phyloP scores from a whole-genome alignment of 2,888 invertebrate species.

The Kuschelorhynchus macadamiae region DNA sequence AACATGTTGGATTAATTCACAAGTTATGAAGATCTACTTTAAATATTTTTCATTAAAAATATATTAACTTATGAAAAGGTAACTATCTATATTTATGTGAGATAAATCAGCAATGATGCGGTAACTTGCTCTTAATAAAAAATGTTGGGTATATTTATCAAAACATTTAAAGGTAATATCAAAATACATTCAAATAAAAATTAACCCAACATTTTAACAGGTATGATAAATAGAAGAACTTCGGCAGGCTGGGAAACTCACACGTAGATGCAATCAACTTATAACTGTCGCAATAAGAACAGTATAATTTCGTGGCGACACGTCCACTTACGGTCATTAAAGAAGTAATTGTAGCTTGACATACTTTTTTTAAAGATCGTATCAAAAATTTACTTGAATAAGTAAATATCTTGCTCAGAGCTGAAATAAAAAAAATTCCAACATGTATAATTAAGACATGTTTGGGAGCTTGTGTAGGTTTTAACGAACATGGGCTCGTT shows the following conservation, averaged over 20 bases:
- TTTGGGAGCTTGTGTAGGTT: slow-evolving; percentile 29
- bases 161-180: too few relatives aligned
- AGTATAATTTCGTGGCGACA: slow-evolving; percentile 45
- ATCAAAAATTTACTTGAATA: slow-evolving; percentile 25
- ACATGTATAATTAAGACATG: slow-evolving; percentile 36
- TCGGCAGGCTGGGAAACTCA: background rate
- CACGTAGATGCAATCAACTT: slow-evolving; percentile 38
- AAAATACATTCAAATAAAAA: too few relatives aligned
- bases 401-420: slow-evolving; percentile 15
- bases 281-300: slow-evolving; percentile 40
- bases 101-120: too few relatives aligned
- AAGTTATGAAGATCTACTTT: too few relatives aligned
- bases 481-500: slow-evolving; percentile 21
- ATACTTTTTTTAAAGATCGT: slow-evolving; percentile 29
- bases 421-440: slow-evolving; percentile 22
- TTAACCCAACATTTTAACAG: too few relatives aligned
- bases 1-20: too few relatives aligned
- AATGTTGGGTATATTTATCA: too few relatives aligned
- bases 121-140: too few relatives aligned
- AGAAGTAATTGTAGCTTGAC: slow-evolving; percentile 32
- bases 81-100: too few relatives aligned
- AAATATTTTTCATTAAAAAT: too few relatives aligned
- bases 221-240: too few relatives aligned
- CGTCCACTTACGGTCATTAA: slow-evolving; percentile 43
- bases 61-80: too few relatives aligned